These are phyloP conservation scores for Guaruba guarouba DNA, from an alignment of 2,113 vertebrate genomes.

Conservation along the genomic window DNA sequence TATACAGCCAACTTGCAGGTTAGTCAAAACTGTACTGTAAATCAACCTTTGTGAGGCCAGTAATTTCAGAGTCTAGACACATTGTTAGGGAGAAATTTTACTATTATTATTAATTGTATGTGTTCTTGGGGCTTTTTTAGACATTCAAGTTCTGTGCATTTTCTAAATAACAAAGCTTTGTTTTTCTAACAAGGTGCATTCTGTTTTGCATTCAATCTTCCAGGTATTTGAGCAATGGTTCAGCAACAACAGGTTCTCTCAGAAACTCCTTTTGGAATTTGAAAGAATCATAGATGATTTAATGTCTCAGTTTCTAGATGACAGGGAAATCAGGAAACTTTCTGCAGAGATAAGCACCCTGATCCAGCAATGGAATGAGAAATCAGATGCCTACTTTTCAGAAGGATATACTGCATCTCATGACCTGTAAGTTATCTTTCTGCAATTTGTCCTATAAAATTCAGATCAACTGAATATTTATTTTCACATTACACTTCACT, in stretches of 20 bases:
- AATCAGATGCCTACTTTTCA: background rate
- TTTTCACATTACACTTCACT: background rate
- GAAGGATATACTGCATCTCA: background rate
- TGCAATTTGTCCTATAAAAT: background rate
- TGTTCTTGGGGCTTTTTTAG: background rate
- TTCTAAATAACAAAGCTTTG: background rate
- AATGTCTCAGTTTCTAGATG: background rate
- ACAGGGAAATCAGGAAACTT: background rate
- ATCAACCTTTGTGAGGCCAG: background rate
- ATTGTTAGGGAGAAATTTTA: background rate
- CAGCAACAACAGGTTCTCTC: background rate
- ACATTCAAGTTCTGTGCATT: background rate
- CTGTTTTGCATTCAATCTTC: background rate
- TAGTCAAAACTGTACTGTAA: background rate
- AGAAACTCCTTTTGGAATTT: conserved; percentile 1
- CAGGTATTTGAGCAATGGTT: conserved; percentile 61
- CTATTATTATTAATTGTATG: background rate
- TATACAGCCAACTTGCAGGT: background rate
- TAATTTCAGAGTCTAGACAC: background rate
- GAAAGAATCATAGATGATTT: background rate
- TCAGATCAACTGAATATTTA: background rate
- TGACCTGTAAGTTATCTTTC: conserved; percentile 52
- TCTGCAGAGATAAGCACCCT: background rate
- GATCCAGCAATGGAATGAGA: conserved; percentile 27
- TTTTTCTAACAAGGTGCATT: background rate